Evolutionary conservation across 2,888 invertebrate genomes (phyloP).

Genomic region (Spodoptera littoralis): DNA sequence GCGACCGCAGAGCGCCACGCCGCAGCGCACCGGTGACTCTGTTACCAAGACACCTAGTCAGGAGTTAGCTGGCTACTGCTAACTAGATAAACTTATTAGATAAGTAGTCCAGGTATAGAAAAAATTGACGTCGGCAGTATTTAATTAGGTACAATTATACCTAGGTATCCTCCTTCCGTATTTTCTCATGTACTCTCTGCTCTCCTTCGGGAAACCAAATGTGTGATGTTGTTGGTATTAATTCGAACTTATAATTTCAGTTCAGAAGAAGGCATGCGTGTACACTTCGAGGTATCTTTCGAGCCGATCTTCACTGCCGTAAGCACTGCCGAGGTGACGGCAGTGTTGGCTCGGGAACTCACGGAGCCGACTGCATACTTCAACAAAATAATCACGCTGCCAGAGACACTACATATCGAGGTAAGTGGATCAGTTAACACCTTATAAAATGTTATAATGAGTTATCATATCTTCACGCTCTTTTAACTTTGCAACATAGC

Average conservation of each 20-base stretch:
- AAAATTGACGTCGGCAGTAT: no score
- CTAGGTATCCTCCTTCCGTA: no score
- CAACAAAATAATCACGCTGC: conserved; percentile 71
- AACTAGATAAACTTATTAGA: no score
- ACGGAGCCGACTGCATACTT: conserved; percentile 75
- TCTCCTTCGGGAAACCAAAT: no score
- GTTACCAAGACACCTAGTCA: conserved; percentile 2
- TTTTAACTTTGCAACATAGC: conserved; percentile 22
- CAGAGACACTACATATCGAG: conserved; percentile 82
- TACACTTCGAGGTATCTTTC: conserved; percentile 95
- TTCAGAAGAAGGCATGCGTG: conserved; percentile 90
- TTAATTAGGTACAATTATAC: no score
- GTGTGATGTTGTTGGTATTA: neutral
- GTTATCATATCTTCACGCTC: conserved; percentile 20
- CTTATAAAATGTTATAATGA: neutral
- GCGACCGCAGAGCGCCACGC: conserved; percentile 12
- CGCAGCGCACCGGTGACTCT: conserved; percentile 10
- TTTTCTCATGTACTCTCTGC: no score
- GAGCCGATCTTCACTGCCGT: conserved; percentile 93
- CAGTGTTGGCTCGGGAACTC: conserved; percentile 91
- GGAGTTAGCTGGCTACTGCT: conserved; percentile 19
- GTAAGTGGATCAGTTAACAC: conserved; percentile 61
- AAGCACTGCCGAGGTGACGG: conserved; percentile 90
- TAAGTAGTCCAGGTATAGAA: no score
- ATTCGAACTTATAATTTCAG: conserved; percentile 57